Conservation (phyloP, 2,888 invertebrate species). For the Embidobia sp. region DNA sequence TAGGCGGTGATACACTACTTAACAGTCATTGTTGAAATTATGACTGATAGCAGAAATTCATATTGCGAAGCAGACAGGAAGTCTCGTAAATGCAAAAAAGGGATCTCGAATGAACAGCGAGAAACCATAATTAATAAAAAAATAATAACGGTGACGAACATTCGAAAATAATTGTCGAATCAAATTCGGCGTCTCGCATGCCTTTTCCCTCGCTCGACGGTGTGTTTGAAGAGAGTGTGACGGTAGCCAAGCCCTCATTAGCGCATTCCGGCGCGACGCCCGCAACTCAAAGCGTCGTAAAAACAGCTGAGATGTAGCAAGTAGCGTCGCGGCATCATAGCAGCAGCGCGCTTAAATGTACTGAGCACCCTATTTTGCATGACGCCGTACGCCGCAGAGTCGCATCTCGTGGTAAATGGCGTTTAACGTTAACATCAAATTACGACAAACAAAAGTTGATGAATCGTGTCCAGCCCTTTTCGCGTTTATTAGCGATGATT, state of each 20-base stretch:
- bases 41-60: background rate
- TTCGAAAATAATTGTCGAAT: slow-evolving; percentile 61
- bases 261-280: slow-evolving; percentile 82
- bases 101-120: background rate
- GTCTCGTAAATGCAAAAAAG: background rate
- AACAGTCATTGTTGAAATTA: slow-evolving; percentile 4
- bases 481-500: too few relatives aligned
- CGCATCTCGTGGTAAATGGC: slow-evolving; percentile 33
- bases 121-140: slow-evolving; percentile 40
- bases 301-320: slow-evolving; percentile 79
- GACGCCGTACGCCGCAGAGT: slow-evolving; percentile 26
- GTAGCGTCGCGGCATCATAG: slow-evolving; percentile 66
- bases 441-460: slow-evolving; percentile 13
- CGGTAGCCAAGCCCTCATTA: slow-evolving; percentile 81
- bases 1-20: slow-evolving; percentile 23
- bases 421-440: slow-evolving; percentile 21
- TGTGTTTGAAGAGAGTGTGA: slow-evolving; percentile 74
- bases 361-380: slow-evolving; percentile 55
- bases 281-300: slow-evolving; percentile 81
- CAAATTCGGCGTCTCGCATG: slow-evolving; percentile 56
- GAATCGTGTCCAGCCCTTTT: too few relatives aligned
- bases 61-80: slow-evolving; percentile 5
- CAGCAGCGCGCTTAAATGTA: slow-evolving; percentile 61
- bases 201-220: slow-evolving; percentile 40
- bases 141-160: slow-evolving; percentile 45